A percentile compares a stretch with the other conserved stretches of the same genome.
Evolutionary conservation across 2,113 vertebrate species (phyloP).

Genomic region (Cebus imitator): DNA sequence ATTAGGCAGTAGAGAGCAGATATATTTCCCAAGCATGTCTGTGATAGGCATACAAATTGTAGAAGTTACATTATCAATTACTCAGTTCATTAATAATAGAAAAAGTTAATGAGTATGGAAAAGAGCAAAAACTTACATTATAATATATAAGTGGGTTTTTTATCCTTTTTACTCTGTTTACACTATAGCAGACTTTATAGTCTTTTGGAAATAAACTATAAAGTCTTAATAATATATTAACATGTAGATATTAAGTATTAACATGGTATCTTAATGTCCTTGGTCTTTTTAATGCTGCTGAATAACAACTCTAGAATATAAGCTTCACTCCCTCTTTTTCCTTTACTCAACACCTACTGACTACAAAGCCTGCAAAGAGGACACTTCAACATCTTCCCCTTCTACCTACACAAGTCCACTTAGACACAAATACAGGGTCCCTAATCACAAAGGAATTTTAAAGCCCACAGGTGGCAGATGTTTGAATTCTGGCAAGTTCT

Average conservation of each 20-base stretch:
- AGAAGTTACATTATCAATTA: neutral
- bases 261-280: neutral
- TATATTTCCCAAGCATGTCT: neutral
- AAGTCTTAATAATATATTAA: neutral
- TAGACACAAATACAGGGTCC: neutral
- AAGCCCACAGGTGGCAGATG: neutral
- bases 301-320: neutral
- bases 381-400: accelerated
- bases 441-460: neutral
- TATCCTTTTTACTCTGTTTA: neutral
- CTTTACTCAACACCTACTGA: neutral
- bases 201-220: neutral
- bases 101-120: neutral
- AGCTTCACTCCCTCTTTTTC: neutral
- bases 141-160: neutral
- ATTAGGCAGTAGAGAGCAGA: neutral
- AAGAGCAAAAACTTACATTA: neutral
- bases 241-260: neutral
- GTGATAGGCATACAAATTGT: neutral
- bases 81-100: neutral
- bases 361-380: neutral
- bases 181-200: too few relatives aligned
- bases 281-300: neutral
- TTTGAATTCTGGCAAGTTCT: neutral
- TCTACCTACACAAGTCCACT: neutral